Evolutionary conservation across 1,140 invertebrate genomes (phyloP).

Genomic region (Drosophila leontia): DNA sequence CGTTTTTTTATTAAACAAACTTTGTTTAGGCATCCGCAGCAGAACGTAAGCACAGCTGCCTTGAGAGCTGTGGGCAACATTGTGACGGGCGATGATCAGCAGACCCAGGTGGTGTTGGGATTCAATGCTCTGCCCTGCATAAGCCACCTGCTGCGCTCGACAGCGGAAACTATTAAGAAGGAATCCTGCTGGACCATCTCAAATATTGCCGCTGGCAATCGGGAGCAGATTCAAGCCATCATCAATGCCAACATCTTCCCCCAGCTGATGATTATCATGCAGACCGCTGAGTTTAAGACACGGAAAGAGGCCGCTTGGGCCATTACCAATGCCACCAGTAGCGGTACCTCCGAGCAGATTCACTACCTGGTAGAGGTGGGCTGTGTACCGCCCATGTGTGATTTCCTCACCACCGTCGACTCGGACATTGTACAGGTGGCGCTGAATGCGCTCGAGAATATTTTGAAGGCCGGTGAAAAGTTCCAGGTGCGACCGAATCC

Average conservation of each 20-base stretch:
- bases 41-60: slow-evolving; percentile 97
- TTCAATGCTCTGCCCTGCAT: slow-evolving; percentile 95
- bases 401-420: slow-evolving; percentile 97
- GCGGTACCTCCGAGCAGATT: slow-evolving; percentile 97
- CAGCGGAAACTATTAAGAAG: slow-evolving; percentile 95
- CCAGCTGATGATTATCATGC: slow-evolving; percentile 95
- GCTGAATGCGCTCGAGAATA: slow-evolving; percentile 98
- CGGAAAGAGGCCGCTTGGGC: slow-evolving; percentile 99
- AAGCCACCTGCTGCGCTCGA: slow-evolving; percentile 91
- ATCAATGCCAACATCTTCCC: slow-evolving; percentile 98
- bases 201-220: slow-evolving; percentile 98
- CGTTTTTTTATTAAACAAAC: not conserved
- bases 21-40: slow-evolving; percentile 90
- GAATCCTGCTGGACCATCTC: slow-evolving; percentile 99
- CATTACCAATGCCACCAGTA: slow-evolving; percentile 98
- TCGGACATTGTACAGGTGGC: slow-evolving; percentile 99
- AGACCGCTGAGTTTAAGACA: slow-evolving; percentile 97
- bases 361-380: slow-evolving; percentile 88
- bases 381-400: slow-evolving; percentile 97
- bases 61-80: slow-evolving; percentile 98
- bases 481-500: slow-evolving; percentile 92
- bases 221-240: slow-evolving; percentile 96
- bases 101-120: slow-evolving; percentile 97
- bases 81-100: slow-evolving; percentile 98
- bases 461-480: slow-evolving; percentile 95